Evolutionary conservation across 2,888 invertebrate species (phyloP), one percentile per base, ranked within the genome.

Genomic region (Fissipunctia ypsillon): DNA sequence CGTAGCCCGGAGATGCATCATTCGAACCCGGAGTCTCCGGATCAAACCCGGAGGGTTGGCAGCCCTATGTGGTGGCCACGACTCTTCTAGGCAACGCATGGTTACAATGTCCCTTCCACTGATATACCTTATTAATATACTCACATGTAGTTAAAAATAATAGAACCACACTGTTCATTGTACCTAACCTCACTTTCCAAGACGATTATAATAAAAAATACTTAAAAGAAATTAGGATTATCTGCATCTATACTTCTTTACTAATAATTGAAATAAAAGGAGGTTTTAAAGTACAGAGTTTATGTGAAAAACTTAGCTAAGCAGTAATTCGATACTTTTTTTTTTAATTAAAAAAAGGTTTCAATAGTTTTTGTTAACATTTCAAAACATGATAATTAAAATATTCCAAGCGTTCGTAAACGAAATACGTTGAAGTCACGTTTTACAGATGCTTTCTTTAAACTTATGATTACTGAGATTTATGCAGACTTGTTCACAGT

Each of bases 391-490:
- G 4, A 1, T 50, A 22, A 84, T 84, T 80, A 57, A 84, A 76
- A 45, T 72, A 43, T 9, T 25, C 57, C 54, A 73, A 80, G 73
- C 80, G 61, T 80, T 67, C 65, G 12, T 57, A 65, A 80, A 80
- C 28, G 48, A 6, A 38, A 25, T 0, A 0, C 2, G 1, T 28
- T 5, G 12, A 63, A 2, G 9, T 10, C 16, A n/a, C n/a, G n/a
- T 48, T 6, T 41, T 28, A 48, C 6, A 38, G 14, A 22, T 50
- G 19, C 7, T 57, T 41, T 38, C 3, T 19, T 22, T 16, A 61
- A 7, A 14, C 2, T 9, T 6, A 25, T 19, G 41, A 25, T 41
- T 25, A 31, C 22, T 31, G 31, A 56, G 54, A 19, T 28, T 1
- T 54, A 50, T 10, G 22, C 22, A 12, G 14, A 25, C 31, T 56